A percentile compares a stretch with the other conserved stretches of the same genome.
Conservation (phyloP, 2,797 vertebrate genomes). For the Karalla daura region DNA sequence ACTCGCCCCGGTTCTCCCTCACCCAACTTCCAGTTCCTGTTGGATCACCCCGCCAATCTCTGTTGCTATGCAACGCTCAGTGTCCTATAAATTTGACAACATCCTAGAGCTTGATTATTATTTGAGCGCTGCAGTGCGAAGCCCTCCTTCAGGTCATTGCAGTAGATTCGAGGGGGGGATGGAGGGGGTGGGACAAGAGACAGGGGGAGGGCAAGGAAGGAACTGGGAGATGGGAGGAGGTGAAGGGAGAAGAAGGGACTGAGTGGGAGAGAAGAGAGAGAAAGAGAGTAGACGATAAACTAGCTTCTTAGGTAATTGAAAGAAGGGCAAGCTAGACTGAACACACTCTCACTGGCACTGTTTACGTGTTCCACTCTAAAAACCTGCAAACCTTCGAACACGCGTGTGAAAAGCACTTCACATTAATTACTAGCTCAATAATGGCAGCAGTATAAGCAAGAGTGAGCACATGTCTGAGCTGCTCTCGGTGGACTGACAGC, state of each 20-base stretch:
- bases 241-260: slow-evolving; percentile 46
- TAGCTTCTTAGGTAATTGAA: slow-evolving; percentile 54
- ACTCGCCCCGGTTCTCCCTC: slow-evolving; percentile 63
- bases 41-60: slow-evolving; percentile 80
- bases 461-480: slow-evolving; percentile 43
- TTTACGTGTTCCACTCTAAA: slow-evolving; percentile 41
- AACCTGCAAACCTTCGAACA: slow-evolving; percentile 43
- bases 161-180: slow-evolving; percentile 69
- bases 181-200: slow-evolving; percentile 5
- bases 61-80: slow-evolving; percentile 84
- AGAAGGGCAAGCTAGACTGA: slow-evolving; percentile 43
- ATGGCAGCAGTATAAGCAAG: slow-evolving; percentile 28
- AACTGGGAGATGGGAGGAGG: slow-evolving; percentile 46
- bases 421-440: slow-evolving; percentile 56
- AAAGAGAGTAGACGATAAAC: slow-evolving; percentile 44
- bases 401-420: slow-evolving; percentile 40
- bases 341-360: slow-evolving; percentile 36
- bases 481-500: slow-evolving; percentile 51
- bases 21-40: slow-evolving; percentile 72
- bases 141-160: slow-evolving; percentile 80
- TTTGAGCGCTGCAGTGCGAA: slow-evolving; percentile 80
- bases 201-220: slow-evolving; percentile 54
- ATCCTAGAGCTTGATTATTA: slow-evolving; percentile 84
- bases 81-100: slow-evolving; percentile 86
- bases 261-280: slow-evolving; percentile 19